A percentile compares a stretch with the other conserved stretches of the same genome.
These are phyloP conservation scores for Neelides sp. DNA, from an alignment of 1,140 invertebrate species.

Conservation along the genomic window DNA sequence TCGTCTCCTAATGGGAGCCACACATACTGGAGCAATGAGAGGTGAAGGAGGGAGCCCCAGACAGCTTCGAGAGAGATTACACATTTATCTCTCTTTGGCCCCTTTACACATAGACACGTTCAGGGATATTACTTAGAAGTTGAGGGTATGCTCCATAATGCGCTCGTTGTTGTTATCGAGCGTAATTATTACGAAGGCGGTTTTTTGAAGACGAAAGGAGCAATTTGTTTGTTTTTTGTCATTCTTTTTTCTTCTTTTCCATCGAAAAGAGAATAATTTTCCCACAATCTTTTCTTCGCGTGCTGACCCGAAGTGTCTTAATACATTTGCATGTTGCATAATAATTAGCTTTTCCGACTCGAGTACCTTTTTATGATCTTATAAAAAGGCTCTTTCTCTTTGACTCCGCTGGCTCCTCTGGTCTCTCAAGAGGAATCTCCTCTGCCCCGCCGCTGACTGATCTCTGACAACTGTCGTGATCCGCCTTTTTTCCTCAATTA, in stretches of 20 bases:
- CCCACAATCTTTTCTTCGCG: conserved; percentile 30
- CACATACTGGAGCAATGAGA: too few species aligned
- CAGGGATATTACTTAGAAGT: too few species aligned
- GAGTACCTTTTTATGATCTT: neutral
- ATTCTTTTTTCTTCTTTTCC: conserved; percentile 12
- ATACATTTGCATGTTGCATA: conserved; percentile 32
- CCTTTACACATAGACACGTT: too few species aligned
- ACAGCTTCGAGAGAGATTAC: too few species aligned
- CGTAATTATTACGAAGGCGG: conserved; percentile 18
- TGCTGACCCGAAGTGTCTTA: conserved; percentile 32
- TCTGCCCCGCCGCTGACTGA: neutral
- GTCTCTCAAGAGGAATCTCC: neutral
- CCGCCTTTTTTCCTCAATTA: conserved; percentile 17
- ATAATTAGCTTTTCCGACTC: conserved; percentile 29
- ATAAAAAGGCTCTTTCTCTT: conserved; percentile 8
- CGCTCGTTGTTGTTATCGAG: too few species aligned
- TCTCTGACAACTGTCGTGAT: conserved; percentile 19
- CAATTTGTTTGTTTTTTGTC: conserved; percentile 23
- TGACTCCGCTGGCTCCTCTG: neutral
- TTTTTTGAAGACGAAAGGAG: conserved; percentile 19
- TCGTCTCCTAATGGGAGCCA: too few species aligned
- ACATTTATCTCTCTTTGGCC: too few species aligned
- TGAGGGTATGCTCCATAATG: too few species aligned
- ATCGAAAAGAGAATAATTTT: conserved; percentile 29
- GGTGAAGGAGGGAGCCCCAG: too few species aligned